Evolutionary conservation across 1,140 invertebrate species (phyloP).

Genomic region (Ericerus pela): DNA sequence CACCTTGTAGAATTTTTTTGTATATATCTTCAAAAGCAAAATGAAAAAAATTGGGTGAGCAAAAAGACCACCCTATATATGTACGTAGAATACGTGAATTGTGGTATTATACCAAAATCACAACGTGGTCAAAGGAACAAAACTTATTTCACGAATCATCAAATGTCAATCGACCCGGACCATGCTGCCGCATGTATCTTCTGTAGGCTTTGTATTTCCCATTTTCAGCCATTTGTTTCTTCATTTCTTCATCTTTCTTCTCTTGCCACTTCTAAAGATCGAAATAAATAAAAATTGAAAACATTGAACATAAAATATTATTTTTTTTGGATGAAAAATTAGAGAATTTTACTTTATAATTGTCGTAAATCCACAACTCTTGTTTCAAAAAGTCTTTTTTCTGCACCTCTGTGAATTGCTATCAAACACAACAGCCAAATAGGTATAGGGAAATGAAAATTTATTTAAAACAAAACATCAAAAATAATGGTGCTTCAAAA

Average conservation of each 20-base stretch:
- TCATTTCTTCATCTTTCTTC: constrained; percentile 64
- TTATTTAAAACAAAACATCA: background rate
- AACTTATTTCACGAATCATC: constrained; percentile 45
- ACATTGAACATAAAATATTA: background rate
- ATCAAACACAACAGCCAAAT: background rate
- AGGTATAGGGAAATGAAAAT: background rate
- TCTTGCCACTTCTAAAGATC: constrained; percentile 49
- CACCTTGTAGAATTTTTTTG: no score
- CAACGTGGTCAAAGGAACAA: no score
- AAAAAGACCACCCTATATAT: no score
- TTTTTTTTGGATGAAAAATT: background rate
- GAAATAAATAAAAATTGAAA: constrained; percentile 5
- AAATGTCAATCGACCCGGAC: constrained; percentile 59
- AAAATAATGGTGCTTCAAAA: no score
- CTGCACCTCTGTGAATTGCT: constrained; percentile 55
- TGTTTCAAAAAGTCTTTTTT: constrained; percentile 53
- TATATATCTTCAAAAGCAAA: no score
- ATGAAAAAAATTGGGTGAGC: no score
- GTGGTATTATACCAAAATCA: no score
- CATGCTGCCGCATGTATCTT: constrained; percentile 64
- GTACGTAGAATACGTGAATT: no score
- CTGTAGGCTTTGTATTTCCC: constrained; percentile 62
- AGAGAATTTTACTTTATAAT: constrained; percentile 40
- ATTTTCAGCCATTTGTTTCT: constrained; percentile 60
- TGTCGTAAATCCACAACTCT: constrained; percentile 67